Conservation (phyloP, 2,113 vertebrate genomes). For the Enhydra lutris region DNA sequence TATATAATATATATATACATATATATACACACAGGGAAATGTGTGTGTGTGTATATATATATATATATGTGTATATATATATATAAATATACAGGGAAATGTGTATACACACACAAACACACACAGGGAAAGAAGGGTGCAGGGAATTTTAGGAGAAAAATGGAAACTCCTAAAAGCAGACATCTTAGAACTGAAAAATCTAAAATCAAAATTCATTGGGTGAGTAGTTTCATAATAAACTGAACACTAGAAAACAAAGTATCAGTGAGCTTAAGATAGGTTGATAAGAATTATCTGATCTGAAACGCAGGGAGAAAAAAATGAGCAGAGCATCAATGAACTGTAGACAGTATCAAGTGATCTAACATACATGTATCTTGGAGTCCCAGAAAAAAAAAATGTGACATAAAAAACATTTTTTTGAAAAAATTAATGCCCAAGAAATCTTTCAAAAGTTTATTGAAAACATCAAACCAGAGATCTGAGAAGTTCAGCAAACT, state of each 20-base stretch:
- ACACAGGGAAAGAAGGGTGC: not conserved
- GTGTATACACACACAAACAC: too few relatives aligned
- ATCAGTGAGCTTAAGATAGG: not conserved
- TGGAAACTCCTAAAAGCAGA: not conserved
- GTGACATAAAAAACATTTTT: not conserved
- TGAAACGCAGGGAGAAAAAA: not conserved
- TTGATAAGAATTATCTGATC: not conserved
- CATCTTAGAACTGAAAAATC: not conserved
- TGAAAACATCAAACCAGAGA: not conserved
- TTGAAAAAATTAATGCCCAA: not conserved
- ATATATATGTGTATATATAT: not conserved
- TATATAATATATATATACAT: too few relatives aligned
- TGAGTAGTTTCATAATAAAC: not conserved
- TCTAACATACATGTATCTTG: not conserved
- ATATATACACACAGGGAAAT: too few relatives aligned
- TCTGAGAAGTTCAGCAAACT: not conserved
- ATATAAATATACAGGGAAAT: not conserved
- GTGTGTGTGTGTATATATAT: too few relatives aligned
- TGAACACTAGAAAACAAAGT: not conserved
- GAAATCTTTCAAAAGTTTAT: not conserved
- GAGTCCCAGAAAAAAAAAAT: not conserved
- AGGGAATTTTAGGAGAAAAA: not conserved
- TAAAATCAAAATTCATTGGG: not conserved
- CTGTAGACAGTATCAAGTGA: not conserved
- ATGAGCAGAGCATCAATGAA: not conserved